Conservation (phyloP, 2,888 invertebrate species). For the Andrena dorsata region DNA sequence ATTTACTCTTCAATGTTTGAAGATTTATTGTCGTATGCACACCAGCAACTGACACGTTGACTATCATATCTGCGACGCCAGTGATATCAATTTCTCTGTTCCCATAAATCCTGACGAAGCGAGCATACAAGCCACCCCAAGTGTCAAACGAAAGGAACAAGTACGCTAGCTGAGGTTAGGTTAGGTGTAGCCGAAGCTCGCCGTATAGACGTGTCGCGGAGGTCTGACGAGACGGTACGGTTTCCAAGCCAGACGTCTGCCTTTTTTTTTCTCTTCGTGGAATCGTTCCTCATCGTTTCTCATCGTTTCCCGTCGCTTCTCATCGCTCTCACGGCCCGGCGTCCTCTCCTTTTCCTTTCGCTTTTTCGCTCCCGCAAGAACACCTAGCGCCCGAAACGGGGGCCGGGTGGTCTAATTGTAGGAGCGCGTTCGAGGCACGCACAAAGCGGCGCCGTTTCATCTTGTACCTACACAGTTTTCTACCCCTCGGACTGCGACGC, state of each 20-base stretch:
- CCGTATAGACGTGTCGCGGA: background rate
- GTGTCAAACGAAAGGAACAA: too few relatives aligned
- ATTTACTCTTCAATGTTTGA: too few relatives aligned
- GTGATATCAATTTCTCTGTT: too few relatives aligned
- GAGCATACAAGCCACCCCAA: too few relatives aligned
- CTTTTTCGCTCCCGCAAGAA: constrained; percentile 38
- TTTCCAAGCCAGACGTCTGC: constrained; percentile 23
- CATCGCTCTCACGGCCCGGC: constrained; percentile 24
- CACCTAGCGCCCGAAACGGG: constrained; percentile 45
- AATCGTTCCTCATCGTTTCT: constrained; percentile 51
- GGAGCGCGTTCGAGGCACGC: constrained; percentile 38
- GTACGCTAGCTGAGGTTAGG: background rate
- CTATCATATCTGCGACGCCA: too few relatives aligned
- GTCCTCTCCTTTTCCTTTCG: constrained; percentile 26
- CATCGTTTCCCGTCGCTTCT: constrained; percentile 28
- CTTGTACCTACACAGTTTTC: constrained; percentile 41
- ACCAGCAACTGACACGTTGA: too few relatives aligned
- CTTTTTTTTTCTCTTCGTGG: constrained; percentile 18
- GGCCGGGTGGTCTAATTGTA: constrained; percentile 60
- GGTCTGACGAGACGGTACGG: constrained; percentile 11
- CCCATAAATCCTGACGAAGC: too few relatives aligned
- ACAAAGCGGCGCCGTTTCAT: constrained; percentile 57
- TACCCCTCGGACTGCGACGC: constrained; percentile 49
- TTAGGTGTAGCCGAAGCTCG: background rate
- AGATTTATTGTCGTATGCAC: too few relatives aligned